phyloP scores from a whole-genome alignment of 2,888 invertebrate genomes.

The Conops quadrifasciatus region DNA sequence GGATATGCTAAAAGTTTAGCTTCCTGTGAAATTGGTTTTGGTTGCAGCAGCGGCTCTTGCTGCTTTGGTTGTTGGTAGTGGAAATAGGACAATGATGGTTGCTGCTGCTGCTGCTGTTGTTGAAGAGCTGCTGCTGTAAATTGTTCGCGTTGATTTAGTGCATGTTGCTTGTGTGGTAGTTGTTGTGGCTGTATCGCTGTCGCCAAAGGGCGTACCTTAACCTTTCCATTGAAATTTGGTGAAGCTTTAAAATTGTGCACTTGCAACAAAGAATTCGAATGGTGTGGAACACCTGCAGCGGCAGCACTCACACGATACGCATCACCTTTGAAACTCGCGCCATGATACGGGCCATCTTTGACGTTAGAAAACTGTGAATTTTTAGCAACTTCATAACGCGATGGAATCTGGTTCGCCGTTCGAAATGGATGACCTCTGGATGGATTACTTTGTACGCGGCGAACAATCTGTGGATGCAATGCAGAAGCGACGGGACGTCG shows the following conservation, averaged over 20 bases:
- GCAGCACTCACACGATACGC: conserved; percentile 41
- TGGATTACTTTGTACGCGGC: conserved; percentile 50
- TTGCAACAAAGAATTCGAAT: conserved; percentile 43
- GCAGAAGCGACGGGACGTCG: conserved; percentile 37
- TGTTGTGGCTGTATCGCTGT: conserved; percentile 37
- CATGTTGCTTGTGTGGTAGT: conserved; percentile 20
- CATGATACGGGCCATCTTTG: conserved; percentile 33
- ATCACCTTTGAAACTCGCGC: conserved; percentile 47
- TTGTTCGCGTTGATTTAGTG: conserved; percentile 24
- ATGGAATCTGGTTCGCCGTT: conserved; percentile 27
- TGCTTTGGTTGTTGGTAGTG: conserved; percentile 8
- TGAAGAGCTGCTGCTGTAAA: conserved; percentile 36
- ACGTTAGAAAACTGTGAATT: conserved; percentile 47
- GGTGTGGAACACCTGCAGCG: conserved; percentile 29
- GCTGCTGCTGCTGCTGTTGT: background rate
- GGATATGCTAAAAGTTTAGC: conserved; percentile 35
- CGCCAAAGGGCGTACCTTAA: conserved; percentile 50
- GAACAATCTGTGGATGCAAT: conserved; percentile 49
- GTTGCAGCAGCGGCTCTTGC: conserved; percentile 14
- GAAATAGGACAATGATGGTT: background rate
- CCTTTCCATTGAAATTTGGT: conserved; percentile 55
- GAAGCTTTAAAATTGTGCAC: conserved; percentile 58
- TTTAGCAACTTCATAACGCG: conserved; percentile 47
- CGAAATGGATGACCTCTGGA: conserved; percentile 39
- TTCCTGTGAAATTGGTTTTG: conserved; percentile 28